Conservation (phyloP, 1,140 invertebrate species). For the Thaumatotibia leucotreta region DNA sequence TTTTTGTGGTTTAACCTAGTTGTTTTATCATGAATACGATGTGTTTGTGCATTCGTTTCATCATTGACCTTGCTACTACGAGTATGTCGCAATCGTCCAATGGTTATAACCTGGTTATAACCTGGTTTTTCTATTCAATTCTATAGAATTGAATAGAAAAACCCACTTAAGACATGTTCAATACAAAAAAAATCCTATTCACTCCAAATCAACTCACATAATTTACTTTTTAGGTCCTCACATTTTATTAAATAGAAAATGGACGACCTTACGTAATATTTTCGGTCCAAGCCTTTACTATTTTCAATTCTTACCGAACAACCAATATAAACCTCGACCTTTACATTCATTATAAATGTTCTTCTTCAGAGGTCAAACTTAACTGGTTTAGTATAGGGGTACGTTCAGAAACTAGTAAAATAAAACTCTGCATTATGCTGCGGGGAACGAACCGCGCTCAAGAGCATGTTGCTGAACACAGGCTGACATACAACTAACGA, state of each 20-base stretch:
- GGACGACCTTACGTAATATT: conserved; percentile 3
- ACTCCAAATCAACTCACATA: background rate
- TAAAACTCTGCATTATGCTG: background rate
- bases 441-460: background rate
- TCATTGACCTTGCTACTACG: too few species aligned
- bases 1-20: background rate
- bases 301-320: background rate
- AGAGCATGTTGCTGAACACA: background rate
- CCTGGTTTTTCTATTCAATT: too few species aligned
- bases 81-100: too few species aligned
- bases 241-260: conserved; percentile 5
- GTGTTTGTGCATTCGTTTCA: too few species aligned
- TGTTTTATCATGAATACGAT: background rate
- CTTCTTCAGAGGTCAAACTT: too few species aligned
- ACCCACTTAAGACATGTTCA: too few species aligned
- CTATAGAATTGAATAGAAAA: too few species aligned
- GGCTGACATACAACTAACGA: background rate
- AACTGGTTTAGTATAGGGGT: too few species aligned
- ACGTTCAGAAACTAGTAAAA: background rate
- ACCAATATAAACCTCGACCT: background rate
- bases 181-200: background rate
- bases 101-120: too few species aligned
- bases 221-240: background rate
- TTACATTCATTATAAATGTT: too few species aligned
- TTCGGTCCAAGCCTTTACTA: background rate